Conservation (phyloP, 2,113 vertebrate species). For the Prunella himalayana region DNA sequence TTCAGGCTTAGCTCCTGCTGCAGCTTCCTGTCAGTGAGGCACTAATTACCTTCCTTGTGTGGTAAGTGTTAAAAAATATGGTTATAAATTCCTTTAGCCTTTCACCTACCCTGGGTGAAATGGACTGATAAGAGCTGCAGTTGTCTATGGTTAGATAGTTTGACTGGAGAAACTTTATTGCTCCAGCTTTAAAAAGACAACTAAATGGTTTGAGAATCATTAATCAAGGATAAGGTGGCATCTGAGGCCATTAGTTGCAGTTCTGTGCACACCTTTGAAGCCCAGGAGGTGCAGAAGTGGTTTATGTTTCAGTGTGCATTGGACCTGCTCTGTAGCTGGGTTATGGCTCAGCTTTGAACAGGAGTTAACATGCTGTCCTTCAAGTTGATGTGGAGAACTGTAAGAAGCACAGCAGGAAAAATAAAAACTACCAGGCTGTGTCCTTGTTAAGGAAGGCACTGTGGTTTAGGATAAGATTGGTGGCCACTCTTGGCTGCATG, state of each 20-base stretch:
- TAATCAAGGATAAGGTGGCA: not conserved
- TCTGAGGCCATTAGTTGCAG: not conserved
- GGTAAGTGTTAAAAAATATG: not conserved
- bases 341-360: not conserved
- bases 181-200: not conserved
- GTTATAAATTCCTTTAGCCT: not conserved
- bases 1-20: not conserved
- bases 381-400: not conserved
- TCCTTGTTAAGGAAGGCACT: not conserved
- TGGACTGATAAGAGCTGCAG: not conserved
- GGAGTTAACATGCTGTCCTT: not conserved
- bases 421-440: no score
- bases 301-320: accelerated
- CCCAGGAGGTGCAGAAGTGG: not conserved
- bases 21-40: not conserved
- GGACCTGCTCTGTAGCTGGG: not conserved
- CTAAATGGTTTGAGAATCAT: not conserved
- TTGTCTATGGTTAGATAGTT: not conserved
- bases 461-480: not conserved
- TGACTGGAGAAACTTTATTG: not conserved
- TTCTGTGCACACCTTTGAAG: not conserved
- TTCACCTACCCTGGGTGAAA: not conserved
- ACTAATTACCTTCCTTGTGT: not conserved
- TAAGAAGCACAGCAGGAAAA: not conserved
- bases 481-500: accelerated